A percentile compares a stretch with the other conserved stretches of the same genome.
Conservation (phyloP, 2,113 vertebrate species). For the Gymnorhina tibicen region DNA sequence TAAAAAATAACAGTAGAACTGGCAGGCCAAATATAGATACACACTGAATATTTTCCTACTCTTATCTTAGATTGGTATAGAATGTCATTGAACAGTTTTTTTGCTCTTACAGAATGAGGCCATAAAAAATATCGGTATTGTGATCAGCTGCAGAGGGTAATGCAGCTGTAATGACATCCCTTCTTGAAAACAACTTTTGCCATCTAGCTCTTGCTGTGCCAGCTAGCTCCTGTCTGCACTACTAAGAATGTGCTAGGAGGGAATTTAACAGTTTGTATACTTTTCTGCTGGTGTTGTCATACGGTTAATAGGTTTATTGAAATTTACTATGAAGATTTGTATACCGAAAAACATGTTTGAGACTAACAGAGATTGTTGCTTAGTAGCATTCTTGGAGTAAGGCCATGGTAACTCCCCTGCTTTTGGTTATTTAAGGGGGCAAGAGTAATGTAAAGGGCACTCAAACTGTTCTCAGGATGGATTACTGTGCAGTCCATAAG, state of each 20-base stretch:
- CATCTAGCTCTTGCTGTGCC: not conserved
- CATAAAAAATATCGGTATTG: not conserved
- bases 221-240: not conserved
- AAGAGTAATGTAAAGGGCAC: not conserved
- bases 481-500: not conserved
- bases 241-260: not conserved
- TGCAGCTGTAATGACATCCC: not conserved
- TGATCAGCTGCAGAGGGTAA: not conserved
- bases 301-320: conserved; percentile 15
- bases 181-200: conserved; percentile 14
- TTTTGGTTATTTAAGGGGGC: not conserved
- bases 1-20: not conserved
- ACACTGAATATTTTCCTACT: not conserved
- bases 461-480: not conserved
- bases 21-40: not conserved
- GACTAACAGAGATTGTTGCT: not conserved
- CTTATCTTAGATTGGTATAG: not conserved
- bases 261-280: not conserved
- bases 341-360: not conserved
- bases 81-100: not conserved
- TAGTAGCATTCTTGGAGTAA: not conserved
- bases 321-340: not conserved
- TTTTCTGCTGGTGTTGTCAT: not conserved
- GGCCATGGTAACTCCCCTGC: not conserved
- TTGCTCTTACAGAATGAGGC: not conserved